Conservation (phyloP, 2,888 invertebrate genomes). For the Acholoe squamosa region DNA sequence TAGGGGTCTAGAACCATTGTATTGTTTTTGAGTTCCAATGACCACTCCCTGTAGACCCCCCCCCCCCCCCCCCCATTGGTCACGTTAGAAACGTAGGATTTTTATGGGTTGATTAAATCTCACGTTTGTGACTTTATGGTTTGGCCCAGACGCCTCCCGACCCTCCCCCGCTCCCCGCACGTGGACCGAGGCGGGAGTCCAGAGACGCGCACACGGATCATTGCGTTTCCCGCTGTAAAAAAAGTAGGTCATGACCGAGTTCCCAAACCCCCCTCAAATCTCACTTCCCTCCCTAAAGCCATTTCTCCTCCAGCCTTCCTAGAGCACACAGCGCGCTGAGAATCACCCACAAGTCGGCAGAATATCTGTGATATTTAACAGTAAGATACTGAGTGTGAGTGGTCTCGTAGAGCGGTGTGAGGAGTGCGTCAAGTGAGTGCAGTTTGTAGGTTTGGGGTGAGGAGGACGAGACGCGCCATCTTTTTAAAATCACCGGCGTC, state of each 20-base stretch:
- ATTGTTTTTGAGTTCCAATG: too few relatives aligned
- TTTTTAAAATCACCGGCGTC: conserved; percentile 52
- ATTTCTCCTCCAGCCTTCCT: background rate
- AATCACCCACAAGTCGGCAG: background rate
- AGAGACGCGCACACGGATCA: background rate
- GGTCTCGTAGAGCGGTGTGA: background rate
- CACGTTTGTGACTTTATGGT: too few relatives aligned
- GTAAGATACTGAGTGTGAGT: background rate
- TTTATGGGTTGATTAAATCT: too few relatives aligned
- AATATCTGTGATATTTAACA: background rate
- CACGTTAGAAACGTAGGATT: too few relatives aligned
- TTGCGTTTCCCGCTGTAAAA: background rate
- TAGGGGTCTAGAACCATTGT: too few relatives aligned
- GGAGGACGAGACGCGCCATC: conserved; percentile 33
- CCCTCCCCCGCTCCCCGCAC: too few relatives aligned
- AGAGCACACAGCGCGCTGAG: too few relatives aligned
- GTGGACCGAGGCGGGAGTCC: too few relatives aligned
- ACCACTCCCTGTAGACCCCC: too few relatives aligned
- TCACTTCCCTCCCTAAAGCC: background rate
- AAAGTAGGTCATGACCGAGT: conserved; percentile 40
- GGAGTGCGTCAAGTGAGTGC: background rate
- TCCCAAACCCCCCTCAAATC: background rate
- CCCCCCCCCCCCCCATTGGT: too few relatives aligned
- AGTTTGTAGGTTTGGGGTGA: background rate
- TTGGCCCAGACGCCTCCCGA: too few relatives aligned